Evolutionary conservation across 2,888 invertebrate species (phyloP), one percentile per base, ranked within the genome.

Genomic region (Himalopsyche anomala): DNA sequence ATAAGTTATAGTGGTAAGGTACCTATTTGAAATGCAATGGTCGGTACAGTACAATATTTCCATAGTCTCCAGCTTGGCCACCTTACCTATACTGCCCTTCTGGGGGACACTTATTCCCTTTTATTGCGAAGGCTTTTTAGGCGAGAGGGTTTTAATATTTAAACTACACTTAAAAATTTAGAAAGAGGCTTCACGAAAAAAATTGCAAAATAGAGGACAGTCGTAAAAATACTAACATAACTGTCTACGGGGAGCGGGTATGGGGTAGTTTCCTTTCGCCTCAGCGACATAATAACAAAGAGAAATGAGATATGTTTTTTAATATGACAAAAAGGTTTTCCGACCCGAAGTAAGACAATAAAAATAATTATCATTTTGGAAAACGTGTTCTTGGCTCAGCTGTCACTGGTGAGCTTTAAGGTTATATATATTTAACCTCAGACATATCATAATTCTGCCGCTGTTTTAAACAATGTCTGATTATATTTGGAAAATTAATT

Each of bases 121-220:
- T 62, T 62, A 62, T 62, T 62, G 62, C 62, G 28, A 62, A 62
- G 79, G 82, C 82, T 79, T 82, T 86, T 86, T 83, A 83, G 80
- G 83, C 83, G 86, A 80, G 74, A 36, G 80, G 56, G 38, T 56
- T 86, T 86, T 83, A 86, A 86, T 86, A 86, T 86, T 86, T 83
- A 86, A 80, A 62, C 79, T 79, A 83, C 80, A 83, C 82, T 86
- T 86, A 79, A 82, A 86, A 86, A 83, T 86, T 82, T 80, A 40
- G 36, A 42, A 40, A 36, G 28, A 80, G 80, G 80, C 62, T 28
- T 62, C 62, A 62, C 62, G 62, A 62, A 62, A 62, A 55, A 62
- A 62, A 62, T 62, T 62, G 62, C 62, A 62, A 62, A 62, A 62
- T 62, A 62, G 62, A 62, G 62, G 6, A 62, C 62, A 62, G 28